Conservation (phyloP, 2,888 invertebrate genomes). For the Hypolimnas misippus region DNA sequence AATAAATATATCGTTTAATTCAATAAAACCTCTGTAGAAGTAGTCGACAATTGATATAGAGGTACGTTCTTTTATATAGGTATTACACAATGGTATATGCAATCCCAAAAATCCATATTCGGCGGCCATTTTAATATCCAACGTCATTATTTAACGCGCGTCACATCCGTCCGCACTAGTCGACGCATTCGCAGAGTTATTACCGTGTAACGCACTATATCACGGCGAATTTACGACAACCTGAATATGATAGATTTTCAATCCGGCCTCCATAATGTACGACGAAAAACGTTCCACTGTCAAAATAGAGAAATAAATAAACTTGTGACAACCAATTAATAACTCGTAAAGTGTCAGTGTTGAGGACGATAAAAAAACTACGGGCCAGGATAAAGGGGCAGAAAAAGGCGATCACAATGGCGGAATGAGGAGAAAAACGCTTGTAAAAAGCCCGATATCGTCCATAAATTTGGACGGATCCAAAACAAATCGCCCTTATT, state of each 20-base stretch:
- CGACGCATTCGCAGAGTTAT: constrained; percentile 79
- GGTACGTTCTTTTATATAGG: background rate
- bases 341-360: constrained; percentile 83
- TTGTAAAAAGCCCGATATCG: constrained; percentile 79
- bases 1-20: background rate
- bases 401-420: constrained; percentile 80
- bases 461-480: constrained; percentile 82
- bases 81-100: constrained; percentile 19
- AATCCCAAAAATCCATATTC: constrained; percentile 53
- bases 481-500: constrained; percentile 85
- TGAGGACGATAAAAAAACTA: constrained; percentile 75
- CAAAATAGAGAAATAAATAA: constrained; percentile 84
- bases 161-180: constrained; percentile 81
- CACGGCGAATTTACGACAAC: constrained; percentile 82
- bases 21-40: background rate
- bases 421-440: constrained; percentile 76
- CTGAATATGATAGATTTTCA: constrained; percentile 85
- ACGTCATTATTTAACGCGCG: constrained; percentile 79
- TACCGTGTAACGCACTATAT: constrained; percentile 81
- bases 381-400: constrained; percentile 68
- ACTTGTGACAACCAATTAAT: constrained; percentile 83
- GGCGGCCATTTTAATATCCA: constrained; percentile 77
- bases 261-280: constrained; percentile 78
- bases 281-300: constrained; percentile 77
- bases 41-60: background rate